Percentiles rank a stretch among this genome's conserved stretches.
Evolutionary conservation across 2,888 invertebrate genomes (phyloP).

Genomic region (Oxytorus armatus): DNA sequence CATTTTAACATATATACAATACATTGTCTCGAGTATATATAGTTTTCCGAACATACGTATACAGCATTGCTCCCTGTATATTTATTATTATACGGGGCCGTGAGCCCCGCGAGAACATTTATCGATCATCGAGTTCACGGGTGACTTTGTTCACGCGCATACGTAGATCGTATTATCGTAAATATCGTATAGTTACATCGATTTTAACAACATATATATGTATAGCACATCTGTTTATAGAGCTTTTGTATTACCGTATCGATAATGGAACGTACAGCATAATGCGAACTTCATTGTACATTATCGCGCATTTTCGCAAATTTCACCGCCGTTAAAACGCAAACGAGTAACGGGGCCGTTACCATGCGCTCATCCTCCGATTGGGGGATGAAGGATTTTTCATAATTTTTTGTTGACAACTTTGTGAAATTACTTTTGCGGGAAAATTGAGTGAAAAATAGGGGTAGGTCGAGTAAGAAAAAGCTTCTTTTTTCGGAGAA

Average conservation of each 20-base stretch:
- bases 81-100: conserved; percentile 8
- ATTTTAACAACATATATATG: neutral
- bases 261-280: conserved; percentile 16
- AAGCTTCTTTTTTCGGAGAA: too few species aligned
- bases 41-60: neutral
- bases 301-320: neutral
- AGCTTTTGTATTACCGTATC: neutral
- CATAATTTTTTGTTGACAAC: neutral
- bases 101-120: conserved; percentile 45
- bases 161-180: conserved; percentile 34
- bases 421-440: too few species aligned
- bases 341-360: neutral
- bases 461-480: too few species aligned
- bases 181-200: conserved; percentile 5
- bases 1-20: conserved; percentile 33
- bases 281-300: neutral
- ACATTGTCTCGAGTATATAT: conserved; percentile 8
- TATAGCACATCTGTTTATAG: neutral
- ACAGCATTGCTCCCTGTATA: neutral
- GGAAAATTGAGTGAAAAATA: too few species aligned
- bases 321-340: neutral
- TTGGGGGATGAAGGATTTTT: too few species aligned
- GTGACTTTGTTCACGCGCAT: conserved; percentile 51
- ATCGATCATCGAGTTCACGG: conserved; percentile 63
- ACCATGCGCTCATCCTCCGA: too few species aligned